Evolutionary conservation across 1,140 invertebrate species (phyloP), one percentile per base, ranked within the genome.

Genomic region (Neodiprion fabricii): DNA sequence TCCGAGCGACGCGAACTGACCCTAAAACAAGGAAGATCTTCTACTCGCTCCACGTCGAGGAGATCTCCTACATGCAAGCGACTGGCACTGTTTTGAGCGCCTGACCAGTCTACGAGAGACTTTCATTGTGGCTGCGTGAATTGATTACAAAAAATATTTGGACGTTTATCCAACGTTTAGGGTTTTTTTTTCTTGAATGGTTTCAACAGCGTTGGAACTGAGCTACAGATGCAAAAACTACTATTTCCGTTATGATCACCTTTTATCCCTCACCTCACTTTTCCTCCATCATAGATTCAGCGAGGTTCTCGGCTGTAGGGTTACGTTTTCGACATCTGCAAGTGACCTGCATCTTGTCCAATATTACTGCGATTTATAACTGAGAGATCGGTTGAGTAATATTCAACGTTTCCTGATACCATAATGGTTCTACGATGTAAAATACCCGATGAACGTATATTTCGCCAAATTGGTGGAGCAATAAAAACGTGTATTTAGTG

Each of bases 1-100:
- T 85, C 76, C 80, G 77, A 11, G 74, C 80, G 4, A 76, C 80
- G 9, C 80, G 79, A 7, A 85, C 80, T 11, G 81, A 84, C 78
- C 81, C 83, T 5, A 67, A 77, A 21, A 83, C 84, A 0, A 71
- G 74, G 66, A 84, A 81, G 68, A 74, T 80, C 9, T 73, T 85
- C n/a, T 85, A 80, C 77, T 79, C 84, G 2, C 68, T 80, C 1
- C 78, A 75, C 21, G 69, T 82, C 10, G 74, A 77, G 48, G 48
- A 73, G 17, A 79, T 79, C 21, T 50, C 72, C 9, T 77, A 61
- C 53, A 61, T 61, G 53, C 11, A 17, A 61, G 53, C 53, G 8
- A 61, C 11, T 17, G 53, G 53, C 53, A 61, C 53, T 61, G 53
- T 61, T 61, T 17, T 61, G 9, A 61, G 53, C n/a, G 53, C 53